phyloP scores from a whole-genome alignment of 2,797 vertebrate genomes.

The Danio kyathit region DNA sequence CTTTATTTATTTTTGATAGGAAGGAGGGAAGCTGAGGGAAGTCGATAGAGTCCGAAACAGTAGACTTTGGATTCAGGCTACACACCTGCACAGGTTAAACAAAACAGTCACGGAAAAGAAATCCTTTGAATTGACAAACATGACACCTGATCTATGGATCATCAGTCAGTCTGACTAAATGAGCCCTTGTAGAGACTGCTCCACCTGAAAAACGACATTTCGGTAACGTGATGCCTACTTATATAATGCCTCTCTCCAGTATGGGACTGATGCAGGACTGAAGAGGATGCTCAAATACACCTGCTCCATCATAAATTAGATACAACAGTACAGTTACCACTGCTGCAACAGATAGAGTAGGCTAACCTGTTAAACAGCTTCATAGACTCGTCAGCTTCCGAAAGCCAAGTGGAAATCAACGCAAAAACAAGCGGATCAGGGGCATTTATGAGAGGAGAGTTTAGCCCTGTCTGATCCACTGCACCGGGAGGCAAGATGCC shows the following conservation, averaged over 20 bases:
- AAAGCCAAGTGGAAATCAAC: background rate
- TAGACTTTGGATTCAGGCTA: conserved; percentile 56
- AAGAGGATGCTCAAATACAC: conserved; percentile 53
- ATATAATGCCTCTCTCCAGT: conserved; percentile 59
- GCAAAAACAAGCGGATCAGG: background rate
- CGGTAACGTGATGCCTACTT: conserved; percentile 65
- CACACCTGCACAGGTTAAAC: conserved; percentile 57
- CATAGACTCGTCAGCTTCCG: background rate
- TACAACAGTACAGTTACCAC: background rate
- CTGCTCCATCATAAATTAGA: conserved; percentile 55
- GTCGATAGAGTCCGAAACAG: conserved; percentile 50
- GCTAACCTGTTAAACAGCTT: background rate
- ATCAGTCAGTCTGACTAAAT: conserved; percentile 65
- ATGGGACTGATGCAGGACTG: conserved; percentile 21
- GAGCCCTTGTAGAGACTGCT: conserved; percentile 52
- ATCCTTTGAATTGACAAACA: conserved; percentile 57
- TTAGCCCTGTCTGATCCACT: conserved; percentile 41
- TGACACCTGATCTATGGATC: conserved; percentile 68
- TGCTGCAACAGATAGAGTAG: conserved; percentile 1
- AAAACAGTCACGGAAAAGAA: conserved; percentile 65
- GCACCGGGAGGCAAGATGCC: conserved; percentile 71
- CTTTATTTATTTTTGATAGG: background rate
- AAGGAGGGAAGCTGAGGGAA: conserved; percentile 23
- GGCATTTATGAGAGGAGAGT: conserved; percentile 44
- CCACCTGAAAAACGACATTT: conserved; percentile 61